Conservation (phyloP, 2,797 vertebrate genomes). For the Ctenosaura bakeri region DNA sequence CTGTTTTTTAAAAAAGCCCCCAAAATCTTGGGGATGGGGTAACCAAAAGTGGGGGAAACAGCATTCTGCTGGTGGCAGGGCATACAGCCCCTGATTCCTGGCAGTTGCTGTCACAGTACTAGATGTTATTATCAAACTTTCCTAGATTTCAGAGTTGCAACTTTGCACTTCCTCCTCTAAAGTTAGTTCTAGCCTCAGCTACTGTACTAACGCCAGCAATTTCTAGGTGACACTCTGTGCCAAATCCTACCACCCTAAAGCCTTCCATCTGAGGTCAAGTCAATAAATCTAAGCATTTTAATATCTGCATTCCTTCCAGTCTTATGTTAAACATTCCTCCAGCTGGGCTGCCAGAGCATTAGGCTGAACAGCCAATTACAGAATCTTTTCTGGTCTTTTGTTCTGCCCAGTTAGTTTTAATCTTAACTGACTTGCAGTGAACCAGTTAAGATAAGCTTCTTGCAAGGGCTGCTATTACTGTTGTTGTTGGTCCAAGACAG, state of each 20-base stretch:
- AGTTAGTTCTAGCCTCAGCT: neutral
- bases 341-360: neutral
- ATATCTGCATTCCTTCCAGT: conserved; percentile 32
- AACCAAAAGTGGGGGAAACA: too few relatives aligned
- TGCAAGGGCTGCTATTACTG: conserved; percentile 11
- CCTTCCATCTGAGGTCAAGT: neutral
- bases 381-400: conserved; percentile 7
- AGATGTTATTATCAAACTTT: neutral
- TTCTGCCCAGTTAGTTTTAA: conserved; percentile 25
- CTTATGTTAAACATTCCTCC: conserved; percentile 20
- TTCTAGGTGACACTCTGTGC: neutral
- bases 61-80: too few relatives aligned
- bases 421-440: conserved; percentile 26
- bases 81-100: too few relatives aligned
- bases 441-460: conserved; percentile 32
- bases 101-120: too few relatives aligned
- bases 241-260: neutral
- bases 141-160: neutral
- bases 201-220: neutral
- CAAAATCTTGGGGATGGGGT: too few relatives aligned
- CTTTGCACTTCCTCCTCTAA: neutral
- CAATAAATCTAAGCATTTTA: conserved; percentile 20
- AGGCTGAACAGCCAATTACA: conserved; percentile 3
- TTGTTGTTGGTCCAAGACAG: conserved; percentile 25
- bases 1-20: too few relatives aligned